phyloP scores from a whole-genome alignment of 2,888 invertebrate genomes.

The Oscheius sp. region DNA sequence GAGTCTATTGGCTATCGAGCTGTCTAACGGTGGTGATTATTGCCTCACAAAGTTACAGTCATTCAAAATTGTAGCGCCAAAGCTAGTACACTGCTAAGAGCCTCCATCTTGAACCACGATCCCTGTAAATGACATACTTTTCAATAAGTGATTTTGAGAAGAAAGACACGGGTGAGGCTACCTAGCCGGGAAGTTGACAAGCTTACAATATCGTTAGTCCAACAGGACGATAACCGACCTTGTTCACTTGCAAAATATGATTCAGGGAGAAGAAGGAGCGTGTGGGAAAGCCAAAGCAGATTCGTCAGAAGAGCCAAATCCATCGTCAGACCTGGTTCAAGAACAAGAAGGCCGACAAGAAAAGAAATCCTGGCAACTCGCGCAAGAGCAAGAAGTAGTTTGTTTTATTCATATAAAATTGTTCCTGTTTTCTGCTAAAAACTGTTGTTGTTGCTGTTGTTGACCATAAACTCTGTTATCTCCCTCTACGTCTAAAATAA shows the following conservation, averaged over 20 bases:
- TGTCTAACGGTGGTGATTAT: no score
- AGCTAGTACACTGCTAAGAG: no score
- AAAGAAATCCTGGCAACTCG: constrained; percentile 39
- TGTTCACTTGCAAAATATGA: not conserved
- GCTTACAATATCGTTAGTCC: no score
- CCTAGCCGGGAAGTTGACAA: no score
- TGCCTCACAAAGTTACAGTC: no score
- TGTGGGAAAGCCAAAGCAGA: constrained; percentile 43
- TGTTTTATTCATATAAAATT: not conserved
- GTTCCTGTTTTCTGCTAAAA: constrained; percentile 5
- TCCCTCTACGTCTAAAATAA: not conserved
- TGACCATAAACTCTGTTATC: constrained; percentile 5
- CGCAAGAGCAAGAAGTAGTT: constrained; percentile 24
- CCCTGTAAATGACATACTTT: no score
- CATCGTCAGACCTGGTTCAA: constrained; percentile 56
- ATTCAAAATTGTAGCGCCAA: no score
- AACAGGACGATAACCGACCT: no score
- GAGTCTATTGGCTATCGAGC: no score
- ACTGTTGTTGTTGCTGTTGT: constrained; percentile 24
- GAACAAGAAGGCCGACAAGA: constrained; percentile 52
- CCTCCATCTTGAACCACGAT: no score
- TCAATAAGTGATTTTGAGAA: no score
- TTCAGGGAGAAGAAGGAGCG: constrained; percentile 42
- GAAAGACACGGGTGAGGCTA: no score
- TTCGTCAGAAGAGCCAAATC: constrained; percentile 61